Evolutionary conservation across 2,888 invertebrate genomes (phyloP).

Genomic region (Malthinus seriepunctatus): DNA sequence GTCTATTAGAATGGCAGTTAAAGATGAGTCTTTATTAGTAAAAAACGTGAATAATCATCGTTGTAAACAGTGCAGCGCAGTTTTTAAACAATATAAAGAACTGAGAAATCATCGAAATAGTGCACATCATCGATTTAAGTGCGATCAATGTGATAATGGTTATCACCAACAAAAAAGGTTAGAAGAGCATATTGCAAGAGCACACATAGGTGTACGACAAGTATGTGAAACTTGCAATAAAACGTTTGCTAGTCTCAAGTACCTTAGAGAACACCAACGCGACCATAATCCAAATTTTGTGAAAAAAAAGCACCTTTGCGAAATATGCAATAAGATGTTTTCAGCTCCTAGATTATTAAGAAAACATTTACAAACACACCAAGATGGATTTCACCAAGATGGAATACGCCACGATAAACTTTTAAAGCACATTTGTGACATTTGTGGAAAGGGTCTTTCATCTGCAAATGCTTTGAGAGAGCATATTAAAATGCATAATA

Average conservation of each 20-base stretch:
- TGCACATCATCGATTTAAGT: slow-evolving; percentile 32
- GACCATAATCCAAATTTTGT: slow-evolving; percentile 31
- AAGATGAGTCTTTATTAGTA: no score
- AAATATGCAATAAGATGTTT: slow-evolving; percentile 20
- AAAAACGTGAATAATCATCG: no score
- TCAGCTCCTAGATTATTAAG: slow-evolving; percentile 4
- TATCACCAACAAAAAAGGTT: slow-evolving; percentile 37
- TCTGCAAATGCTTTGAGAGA: slow-evolving; percentile 35
- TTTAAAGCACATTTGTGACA: slow-evolving; percentile 50
- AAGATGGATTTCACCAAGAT: no score
- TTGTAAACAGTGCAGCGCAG: no score
- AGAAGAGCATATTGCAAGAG: slow-evolving; percentile 32
- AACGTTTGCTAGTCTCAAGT: slow-evolving; percentile 50
- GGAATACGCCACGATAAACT: no score
- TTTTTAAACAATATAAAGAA: no score
- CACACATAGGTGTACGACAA: slow-evolving; percentile 20
- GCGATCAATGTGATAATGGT: slow-evolving; percentile 45
- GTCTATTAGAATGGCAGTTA: no score
- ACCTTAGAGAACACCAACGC: slow-evolving; percentile 22
- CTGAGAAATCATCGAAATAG: no score
- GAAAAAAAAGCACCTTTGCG: slow-evolving; percentile 24
- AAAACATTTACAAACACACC: slow-evolving; percentile 22
- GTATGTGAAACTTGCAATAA: slow-evolving; percentile 51
- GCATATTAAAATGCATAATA: slow-evolving; percentile 47
- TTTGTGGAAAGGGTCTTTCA: slow-evolving; percentile 58